Base-by-base conservation (phyloP, 2,888 invertebrate genomes). In the Euspilapteryx auroguttella region DNA sequence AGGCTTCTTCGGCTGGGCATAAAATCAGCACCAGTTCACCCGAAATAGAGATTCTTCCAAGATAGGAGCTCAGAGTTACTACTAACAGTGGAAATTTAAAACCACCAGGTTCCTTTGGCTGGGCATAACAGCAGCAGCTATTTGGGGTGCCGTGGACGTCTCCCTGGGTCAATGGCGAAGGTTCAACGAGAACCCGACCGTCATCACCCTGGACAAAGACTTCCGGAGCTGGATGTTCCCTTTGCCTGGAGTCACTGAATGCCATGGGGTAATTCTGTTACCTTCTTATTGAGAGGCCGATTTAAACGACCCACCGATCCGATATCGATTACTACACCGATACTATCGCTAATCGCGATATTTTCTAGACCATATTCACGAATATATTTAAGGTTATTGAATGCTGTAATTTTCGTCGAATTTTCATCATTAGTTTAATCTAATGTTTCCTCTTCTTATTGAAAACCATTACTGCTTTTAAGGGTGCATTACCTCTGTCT, bases 181-280 rank as follows among this genome's bases (percentile, higher is more conserved):
- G 2, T 84, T 76, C 53, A 64, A 59, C 24, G 80, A 79, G 24
- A 82, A 73, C 42, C 83, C 83, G 0, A 83, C 82, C 0, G 83
- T 84, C 4, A 79, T 83, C 6, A 79, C 82, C 0, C 46, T 83
- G 34, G 78, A 82, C 41, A 83, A 83, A 37, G 80, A 83, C 54
- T 83, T 71, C 47, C 49, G 82, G 24, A 75, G 78, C 21, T 84
- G 83, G 83, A 53, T 63, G 27, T 80, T 78, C 46, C 68, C 69
- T 9, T 61, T 82, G 37, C 81, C 82, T 0, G 79, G 78, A 0
- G 50, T 79, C 3, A 83, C 83, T 0, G 68, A 69, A 21, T 83
- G 83, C 41, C 61, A 69, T 32, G 38, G 51, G 36, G 61, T 75
- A 12, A 45, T 47, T 22, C 20, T n/a, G n/a, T n/a, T n/a, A n/a